Base-by-base conservation (phyloP, 1,140 invertebrate genomes). In the Lepidostoma basale region DNA sequence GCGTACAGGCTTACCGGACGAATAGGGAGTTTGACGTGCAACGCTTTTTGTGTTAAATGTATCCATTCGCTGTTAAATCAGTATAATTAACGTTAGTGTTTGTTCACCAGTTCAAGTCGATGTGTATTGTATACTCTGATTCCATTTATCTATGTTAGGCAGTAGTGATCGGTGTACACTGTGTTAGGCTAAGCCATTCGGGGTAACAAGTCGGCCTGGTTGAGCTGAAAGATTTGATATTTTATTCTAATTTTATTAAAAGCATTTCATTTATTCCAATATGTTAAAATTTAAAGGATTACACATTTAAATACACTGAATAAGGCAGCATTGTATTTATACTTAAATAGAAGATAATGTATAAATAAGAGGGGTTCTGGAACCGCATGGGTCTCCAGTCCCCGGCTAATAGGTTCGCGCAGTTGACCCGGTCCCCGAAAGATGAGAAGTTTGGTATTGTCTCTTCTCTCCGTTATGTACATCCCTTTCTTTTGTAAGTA, bases 181-280 rank as follows among this genome's bases (percentile, higher is more conserved):
- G 45, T 49, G 49, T 28, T 54, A 54, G 49, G 22, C 14, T 49
- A 54, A 54, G 8, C 9, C 18, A 60, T 54, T 16, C 23, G 33
- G 18, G 20, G 20, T 59, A 18, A 59, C 9, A 40, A 36, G 10
- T 62, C 14, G 25, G 28, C 28, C 26, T 42, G 59, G 45, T 36
- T 54, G 49, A 54, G 49, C 26, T 54, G 9, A 54, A 60, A 62
- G 25, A 45, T 25, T 40, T 44, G 39, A 42, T 62, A 42, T 62
- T 40, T 28, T 44, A 62, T 12, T 22, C 10, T 44, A 44, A 62
- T 60, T 26, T 62, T 28, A 62, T 23, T 62, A 20, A 44, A 10
- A 20, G 14, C 14, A 44, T 44, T 44, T 44, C 20, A 44, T 44
- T 44, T 44, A 16, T 44, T 3, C 20, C 14, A 16, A 20, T 44